phyloP scores from a whole-genome alignment of 2,888 invertebrate genomes.

The Dynastes hyllus region DNA sequence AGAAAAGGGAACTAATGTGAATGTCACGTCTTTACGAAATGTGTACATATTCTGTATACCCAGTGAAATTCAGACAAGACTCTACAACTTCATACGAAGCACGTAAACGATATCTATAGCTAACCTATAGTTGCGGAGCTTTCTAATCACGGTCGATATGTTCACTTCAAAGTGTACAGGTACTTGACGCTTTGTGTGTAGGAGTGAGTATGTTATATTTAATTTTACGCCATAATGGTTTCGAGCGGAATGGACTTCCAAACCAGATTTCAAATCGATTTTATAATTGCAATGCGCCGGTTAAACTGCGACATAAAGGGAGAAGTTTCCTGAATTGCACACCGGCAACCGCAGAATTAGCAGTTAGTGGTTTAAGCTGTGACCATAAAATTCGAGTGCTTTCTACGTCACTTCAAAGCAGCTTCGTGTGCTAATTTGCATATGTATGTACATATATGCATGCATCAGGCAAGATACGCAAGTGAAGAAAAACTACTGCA shows the following conservation, averaged over 20 bases:
- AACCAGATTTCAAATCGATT: slow-evolving; percentile 14
- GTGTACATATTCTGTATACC: too few relatives aligned
- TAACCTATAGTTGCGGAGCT: not conserved
- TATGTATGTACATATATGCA: not conserved
- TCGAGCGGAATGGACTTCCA: slow-evolving; percentile 1
- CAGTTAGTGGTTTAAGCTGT: not conserved
- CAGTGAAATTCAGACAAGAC: too few relatives aligned
- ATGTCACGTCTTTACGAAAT: too few relatives aligned
- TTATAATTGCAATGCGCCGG: slow-evolving; percentile 7
- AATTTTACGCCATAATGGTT: not conserved
- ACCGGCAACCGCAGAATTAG: slow-evolving; percentile 15
- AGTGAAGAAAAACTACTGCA: too few relatives aligned
- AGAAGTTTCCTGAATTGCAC: slow-evolving; percentile 13
- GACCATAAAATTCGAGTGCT: slow-evolving; percentile 12
- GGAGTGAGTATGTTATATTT: not conserved
- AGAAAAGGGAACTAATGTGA: too few relatives aligned
- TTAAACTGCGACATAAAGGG: not conserved
- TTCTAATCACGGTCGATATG: not conserved
- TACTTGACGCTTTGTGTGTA: not conserved
- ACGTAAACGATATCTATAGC: not conserved
- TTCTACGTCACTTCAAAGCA: not conserved
- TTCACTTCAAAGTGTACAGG: not conserved
- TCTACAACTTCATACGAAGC: not conserved
- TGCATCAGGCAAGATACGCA: not conserved
- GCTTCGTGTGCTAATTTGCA: not conserved